Evolutionary conservation across 2,113 vertebrate genomes (phyloP).

Genomic region (Pygoscelis adeliae): DNA sequence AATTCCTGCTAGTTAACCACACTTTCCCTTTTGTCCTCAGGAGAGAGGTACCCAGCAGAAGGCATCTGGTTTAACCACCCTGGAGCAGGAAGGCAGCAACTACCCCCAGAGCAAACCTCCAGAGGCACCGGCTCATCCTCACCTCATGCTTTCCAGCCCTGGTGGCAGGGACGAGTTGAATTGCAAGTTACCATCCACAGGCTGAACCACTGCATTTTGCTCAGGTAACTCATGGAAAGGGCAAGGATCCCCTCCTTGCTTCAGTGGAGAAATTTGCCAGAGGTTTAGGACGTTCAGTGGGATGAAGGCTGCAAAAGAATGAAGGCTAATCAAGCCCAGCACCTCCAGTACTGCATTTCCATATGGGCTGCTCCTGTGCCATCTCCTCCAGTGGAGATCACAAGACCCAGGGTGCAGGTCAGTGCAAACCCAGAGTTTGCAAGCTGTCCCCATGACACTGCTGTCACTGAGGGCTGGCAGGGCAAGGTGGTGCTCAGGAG

Average conservation of each 20-base stretch:
- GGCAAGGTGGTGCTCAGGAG: neutral
- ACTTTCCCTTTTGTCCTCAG: neutral
- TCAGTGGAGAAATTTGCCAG: neutral
- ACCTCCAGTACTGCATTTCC: neutral
- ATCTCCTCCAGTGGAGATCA: neutral
- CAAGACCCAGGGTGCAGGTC: neutral
- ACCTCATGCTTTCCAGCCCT: neutral
- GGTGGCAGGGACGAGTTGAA: rapidly evolving
- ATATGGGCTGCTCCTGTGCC: neutral
- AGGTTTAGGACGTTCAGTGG: neutral
- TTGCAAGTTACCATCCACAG: neutral
- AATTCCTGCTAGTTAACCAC: neutral
- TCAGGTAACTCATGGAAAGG: neutral
- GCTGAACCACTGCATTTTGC: neutral
- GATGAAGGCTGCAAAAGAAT: neutral
- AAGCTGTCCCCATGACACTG: neutral
- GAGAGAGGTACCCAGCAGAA: neutral
- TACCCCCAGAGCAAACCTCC: neutral
- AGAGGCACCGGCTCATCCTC: rapidly evolving
- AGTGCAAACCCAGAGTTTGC: neutral
- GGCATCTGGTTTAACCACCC: neutral
- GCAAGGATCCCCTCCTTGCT: neutral
- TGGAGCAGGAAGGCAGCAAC: neutral
- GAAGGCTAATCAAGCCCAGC: neutral
- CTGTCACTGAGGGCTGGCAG: neutral